Conservation (phyloP, 2,797 vertebrate species). For the Gobionotothen gibberifrons region DNA sequence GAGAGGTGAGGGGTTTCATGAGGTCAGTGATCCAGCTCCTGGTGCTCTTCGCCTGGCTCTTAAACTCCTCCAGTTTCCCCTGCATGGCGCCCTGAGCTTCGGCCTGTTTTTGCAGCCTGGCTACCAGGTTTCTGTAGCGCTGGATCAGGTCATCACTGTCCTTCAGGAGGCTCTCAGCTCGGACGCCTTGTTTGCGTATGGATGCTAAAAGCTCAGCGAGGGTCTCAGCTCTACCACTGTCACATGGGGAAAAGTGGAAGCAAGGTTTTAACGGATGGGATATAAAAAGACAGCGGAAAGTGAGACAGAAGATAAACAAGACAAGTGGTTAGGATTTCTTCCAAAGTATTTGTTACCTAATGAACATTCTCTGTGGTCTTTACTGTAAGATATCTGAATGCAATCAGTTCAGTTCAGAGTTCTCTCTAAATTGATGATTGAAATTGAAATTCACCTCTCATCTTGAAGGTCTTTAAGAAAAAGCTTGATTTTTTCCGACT, state of each 20-base stretch:
- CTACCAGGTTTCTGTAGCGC: conserved; percentile 82
- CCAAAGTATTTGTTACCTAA: too few relatives aligned
- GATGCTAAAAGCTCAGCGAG: conserved; percentile 81
- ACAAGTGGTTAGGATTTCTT: not conserved
- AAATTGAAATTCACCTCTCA: conserved; percentile 83
- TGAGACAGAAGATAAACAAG: not conserved
- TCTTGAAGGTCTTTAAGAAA: conserved; percentile 82
- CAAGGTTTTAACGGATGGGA: not conserved
- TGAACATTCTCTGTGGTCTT: not conserved
- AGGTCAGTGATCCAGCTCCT: conserved; percentile 83
- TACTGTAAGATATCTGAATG: not conserved
- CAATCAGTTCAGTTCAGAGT: not conserved
- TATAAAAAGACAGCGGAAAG: not conserved
- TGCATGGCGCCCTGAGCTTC: conserved; percentile 66
- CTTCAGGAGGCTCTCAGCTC: conserved; percentile 80
- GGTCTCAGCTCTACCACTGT: conserved; percentile 82
- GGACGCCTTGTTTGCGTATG: conserved; percentile 84
- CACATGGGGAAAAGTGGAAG: not conserved
- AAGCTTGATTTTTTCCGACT: conserved; percentile 67
- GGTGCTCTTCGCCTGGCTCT: conserved; percentile 74
- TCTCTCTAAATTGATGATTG: not conserved
- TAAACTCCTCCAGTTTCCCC: conserved; percentile 72
- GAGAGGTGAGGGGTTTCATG: conserved; percentile 72
- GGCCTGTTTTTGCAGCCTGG: conserved; percentile 65
- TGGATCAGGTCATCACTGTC: conserved; percentile 81